Evolutionary conservation across 2,797 vertebrate species (phyloP).

Genomic region (Avahi laniger): DNA sequence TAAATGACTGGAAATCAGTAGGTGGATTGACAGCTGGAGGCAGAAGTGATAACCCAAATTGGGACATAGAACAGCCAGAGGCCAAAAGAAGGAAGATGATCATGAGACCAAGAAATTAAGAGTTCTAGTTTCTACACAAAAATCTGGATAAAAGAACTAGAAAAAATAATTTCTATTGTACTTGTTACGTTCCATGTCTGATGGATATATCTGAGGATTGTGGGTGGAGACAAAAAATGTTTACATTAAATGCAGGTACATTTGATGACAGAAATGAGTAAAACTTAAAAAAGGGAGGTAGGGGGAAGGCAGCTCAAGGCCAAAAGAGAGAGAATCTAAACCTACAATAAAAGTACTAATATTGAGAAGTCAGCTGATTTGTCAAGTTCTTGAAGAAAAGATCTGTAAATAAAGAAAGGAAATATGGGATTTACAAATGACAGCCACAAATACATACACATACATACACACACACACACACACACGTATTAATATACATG

Average conservation of each 20-base stretch:
- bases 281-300: background rate
- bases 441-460: background rate
- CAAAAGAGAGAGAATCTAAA: background rate
- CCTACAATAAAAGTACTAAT: background rate
- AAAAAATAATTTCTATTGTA: background rate
- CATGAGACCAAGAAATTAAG: background rate
- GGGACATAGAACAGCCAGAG: background rate
- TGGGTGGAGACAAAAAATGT: background rate
- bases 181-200: background rate
- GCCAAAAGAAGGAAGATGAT: background rate
- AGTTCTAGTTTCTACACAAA: background rate
- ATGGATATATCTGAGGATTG: background rate
- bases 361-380: background rate
- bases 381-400: background rate
- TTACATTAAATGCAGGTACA: background rate
- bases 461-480: background rate
- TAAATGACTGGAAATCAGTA: background rate
- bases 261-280: background rate
- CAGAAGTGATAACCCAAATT: background rate
- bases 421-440: background rate
- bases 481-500: background rate
- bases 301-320: background rate
- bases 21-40: background rate
- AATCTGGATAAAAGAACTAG: background rate
- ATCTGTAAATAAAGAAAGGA: constrained; percentile 21